phyloP scores from a whole-genome alignment of 2,797 vertebrate genomes.

The Notoglanidium macrostoma region DNA sequence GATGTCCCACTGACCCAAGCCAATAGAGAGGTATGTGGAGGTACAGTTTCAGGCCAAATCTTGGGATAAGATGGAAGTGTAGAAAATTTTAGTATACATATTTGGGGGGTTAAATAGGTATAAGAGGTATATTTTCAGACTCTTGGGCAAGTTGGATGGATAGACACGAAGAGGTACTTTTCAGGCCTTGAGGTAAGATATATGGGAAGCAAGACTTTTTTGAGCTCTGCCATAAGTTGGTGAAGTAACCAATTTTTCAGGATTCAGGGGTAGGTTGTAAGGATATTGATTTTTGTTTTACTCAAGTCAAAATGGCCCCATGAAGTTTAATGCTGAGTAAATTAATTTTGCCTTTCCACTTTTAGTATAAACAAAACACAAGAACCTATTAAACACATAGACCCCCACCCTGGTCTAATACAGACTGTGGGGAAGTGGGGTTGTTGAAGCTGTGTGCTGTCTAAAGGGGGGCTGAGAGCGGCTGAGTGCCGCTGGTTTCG shows the following conservation, averaged over 20 bases:
- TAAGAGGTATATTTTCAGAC: neutral
- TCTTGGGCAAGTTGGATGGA: neutral
- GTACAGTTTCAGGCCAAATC: no score
- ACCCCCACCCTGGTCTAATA: neutral
- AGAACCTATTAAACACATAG: neutral
- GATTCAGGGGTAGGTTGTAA: neutral
- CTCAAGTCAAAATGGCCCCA: neutral
- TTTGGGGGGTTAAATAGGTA: no score
- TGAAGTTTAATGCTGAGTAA: neutral
- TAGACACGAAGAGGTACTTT: neutral
- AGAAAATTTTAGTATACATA: neutral
- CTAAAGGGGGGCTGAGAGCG: constrained; percentile 41
- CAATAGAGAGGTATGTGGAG: neutral
- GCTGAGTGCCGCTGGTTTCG: constrained; percentile 36
- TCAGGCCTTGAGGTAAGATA: neutral
- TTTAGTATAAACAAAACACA: neutral
- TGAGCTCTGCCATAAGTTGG: neutral
- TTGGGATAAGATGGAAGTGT: neutral
- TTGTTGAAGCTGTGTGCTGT: constrained; percentile 24
- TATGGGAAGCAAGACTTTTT: neutral
- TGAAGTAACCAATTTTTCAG: neutral
- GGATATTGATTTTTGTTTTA: neutral
- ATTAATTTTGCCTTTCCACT: neutral
- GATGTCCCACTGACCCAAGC: neutral
- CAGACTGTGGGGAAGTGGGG: constrained; percentile 26